Conservation (phyloP, 2,113 vertebrate species). For the Myrmecobius fasciatus region DNA sequence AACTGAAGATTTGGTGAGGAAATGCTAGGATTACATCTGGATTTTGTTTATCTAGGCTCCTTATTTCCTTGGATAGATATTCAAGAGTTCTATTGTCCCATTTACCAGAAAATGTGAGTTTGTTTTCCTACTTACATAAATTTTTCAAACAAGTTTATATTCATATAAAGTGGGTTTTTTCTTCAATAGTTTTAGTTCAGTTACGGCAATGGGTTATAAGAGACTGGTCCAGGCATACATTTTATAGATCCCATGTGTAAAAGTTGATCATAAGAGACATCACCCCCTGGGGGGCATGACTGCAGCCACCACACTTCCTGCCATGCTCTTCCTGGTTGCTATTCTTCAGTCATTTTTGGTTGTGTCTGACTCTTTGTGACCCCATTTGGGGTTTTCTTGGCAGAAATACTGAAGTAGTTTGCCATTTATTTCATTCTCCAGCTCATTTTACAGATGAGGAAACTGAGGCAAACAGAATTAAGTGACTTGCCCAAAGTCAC, state of each 20-base stretch:
- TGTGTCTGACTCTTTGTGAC: neutral
- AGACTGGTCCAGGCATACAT: neutral
- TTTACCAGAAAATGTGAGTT: neutral
- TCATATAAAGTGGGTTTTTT: neutral
- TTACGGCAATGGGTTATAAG: neutral
- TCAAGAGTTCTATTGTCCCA: slow-evolving; percentile 1
- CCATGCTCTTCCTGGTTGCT: neutral
- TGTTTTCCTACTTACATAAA: neutral
- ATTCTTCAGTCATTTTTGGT: neutral
- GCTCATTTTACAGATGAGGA: neutral
- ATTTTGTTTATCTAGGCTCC: slow-evolving; percentile 32
- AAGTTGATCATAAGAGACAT: neutral
- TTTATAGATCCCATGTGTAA: neutral
- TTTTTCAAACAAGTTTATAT: neutral
- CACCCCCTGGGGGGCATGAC: neutral
- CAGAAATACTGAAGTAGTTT: neutral
- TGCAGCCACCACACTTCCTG: neutral
- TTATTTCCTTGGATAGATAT: slow-evolving; percentile 2
- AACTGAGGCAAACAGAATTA: neutral
- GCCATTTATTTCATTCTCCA: neutral
- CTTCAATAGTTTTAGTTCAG: neutral
- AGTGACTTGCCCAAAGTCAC: neutral
- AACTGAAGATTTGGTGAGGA: neutral
- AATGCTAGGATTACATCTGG: neutral
- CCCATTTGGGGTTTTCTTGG: neutral